phyloP scores from a whole-genome alignment of 2,888 invertebrate species.

The Notodonta ziczac region DNA sequence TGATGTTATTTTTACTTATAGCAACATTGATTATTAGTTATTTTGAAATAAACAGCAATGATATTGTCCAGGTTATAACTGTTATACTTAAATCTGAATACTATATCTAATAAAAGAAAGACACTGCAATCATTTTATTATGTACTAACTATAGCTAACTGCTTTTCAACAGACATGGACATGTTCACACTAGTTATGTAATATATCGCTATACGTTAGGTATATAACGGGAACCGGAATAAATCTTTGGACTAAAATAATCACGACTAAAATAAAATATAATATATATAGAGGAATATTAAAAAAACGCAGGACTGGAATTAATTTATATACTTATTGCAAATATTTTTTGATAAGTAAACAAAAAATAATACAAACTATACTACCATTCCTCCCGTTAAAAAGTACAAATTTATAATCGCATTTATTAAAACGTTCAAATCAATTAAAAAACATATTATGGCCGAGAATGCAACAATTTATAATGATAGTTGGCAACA shows the following conservation, averaged over 20 bases:
- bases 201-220: conserved; percentile 38
- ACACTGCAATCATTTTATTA: conserved; percentile 47
- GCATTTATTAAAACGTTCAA: conserved; percentile 12
- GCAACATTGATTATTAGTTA: conserved; percentile 20
- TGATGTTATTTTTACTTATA: conserved; percentile 13
- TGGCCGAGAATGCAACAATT: conserved; percentile 28
- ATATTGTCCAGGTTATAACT: conserved; percentile 46
- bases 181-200: conserved; percentile 29
- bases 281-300: conserved; percentile 32
- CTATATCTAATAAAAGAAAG: conserved; percentile 52
- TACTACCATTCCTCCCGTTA: conserved; percentile 17
- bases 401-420: conserved; percentile 34
- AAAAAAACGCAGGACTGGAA: conserved; percentile 11
- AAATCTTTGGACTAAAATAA: conserved; percentile 61
- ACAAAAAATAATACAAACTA: conserved; percentile 21
- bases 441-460: conserved; percentile 17
- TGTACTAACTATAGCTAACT: conserved; percentile 40
- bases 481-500: neutral
- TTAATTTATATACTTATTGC: conserved; percentile 20
- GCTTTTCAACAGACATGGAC: conserved; percentile 28
- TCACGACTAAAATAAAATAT: conserved; percentile 35
- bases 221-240: conserved; percentile 45
- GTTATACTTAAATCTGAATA: conserved; percentile 54
- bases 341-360: conserved; percentile 18
- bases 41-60: conserved; percentile 37